Conservation (phyloP, 1,140 invertebrate species). For the Venturia canescens region DNA sequence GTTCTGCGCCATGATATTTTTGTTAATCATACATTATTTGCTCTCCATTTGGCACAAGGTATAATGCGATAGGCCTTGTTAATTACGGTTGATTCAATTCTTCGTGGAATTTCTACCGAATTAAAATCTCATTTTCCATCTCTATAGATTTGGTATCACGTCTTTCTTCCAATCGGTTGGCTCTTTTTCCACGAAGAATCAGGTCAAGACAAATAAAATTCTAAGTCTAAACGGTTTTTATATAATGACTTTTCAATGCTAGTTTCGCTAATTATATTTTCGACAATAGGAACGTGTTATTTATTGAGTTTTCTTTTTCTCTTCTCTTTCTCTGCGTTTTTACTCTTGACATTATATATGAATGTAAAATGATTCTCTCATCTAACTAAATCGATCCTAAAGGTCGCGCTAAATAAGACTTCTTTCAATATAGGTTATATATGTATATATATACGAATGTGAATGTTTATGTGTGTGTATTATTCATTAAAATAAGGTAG, state of each 20-base stretch:
- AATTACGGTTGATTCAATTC: slow-evolving; percentile 69
- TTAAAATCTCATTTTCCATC: neutral
- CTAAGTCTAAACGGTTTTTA: slow-evolving; percentile 70
- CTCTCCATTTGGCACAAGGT: slow-evolving; percentile 70
- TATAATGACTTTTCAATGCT: slow-evolving; percentile 55
- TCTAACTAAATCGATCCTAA: no score
- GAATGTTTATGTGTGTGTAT: no score
- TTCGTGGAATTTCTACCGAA: slow-evolving; percentile 60
- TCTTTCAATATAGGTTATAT: neutral
- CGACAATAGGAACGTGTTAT: slow-evolving; percentile 50
- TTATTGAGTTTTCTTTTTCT: neutral
- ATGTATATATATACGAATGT: no score
- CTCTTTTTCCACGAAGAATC: slow-evolving; percentile 68
- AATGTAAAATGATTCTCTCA: slow-evolving; percentile 8
- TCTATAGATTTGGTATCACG: neutral
- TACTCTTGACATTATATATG: slow-evolving; percentile 39
- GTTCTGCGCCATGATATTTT: slow-evolving; percentile 23
- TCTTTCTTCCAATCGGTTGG: neutral
- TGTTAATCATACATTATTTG: slow-evolving; percentile 44
- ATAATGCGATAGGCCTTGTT: slow-evolving; percentile 71
- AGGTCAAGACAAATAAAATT: slow-evolving; percentile 68
- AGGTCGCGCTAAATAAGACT: slow-evolving; percentile 51
- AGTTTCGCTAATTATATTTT: slow-evolving; percentile 44
- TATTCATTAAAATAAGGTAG: no score
- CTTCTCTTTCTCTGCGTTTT: neutral